These are phyloP conservation scores for Orestias chungarensis DNA, from an alignment of 2,797 vertebrate species.

Conservation along the genomic window DNA sequence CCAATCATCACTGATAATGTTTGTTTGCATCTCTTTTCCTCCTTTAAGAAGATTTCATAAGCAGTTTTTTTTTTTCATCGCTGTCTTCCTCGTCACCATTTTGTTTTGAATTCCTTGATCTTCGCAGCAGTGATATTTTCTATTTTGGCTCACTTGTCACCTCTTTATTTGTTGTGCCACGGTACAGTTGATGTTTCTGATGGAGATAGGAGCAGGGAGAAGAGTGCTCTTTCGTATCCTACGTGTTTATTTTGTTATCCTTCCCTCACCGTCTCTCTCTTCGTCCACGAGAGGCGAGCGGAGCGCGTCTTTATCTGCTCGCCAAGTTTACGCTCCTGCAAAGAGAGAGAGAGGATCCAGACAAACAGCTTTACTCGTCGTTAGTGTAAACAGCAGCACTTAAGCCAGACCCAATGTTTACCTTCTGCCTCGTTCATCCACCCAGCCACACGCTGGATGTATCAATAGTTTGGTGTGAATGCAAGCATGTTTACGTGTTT, in stretches of 20 bases:
- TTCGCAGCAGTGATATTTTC: constrained; percentile 51
- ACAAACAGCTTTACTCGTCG: constrained; percentile 79
- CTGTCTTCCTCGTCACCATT: neutral
- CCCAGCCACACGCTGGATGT: constrained; percentile 58
- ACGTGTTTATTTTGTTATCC: constrained; percentile 77
- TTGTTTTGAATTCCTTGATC: constrained; percentile 17
- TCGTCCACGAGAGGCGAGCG: constrained; percentile 53
- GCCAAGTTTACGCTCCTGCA: constrained; percentile 83
- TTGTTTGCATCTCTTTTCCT: too few relatives aligned
- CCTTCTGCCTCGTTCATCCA: constrained; percentile 65
- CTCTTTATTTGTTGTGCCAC: constrained; percentile 78
- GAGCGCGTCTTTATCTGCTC: constrained; percentile 76
- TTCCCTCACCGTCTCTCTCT: constrained; percentile 65
- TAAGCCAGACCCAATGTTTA: constrained; percentile 84
- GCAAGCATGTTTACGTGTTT: constrained; percentile 36
- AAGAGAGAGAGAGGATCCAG: constrained; percentile 71
- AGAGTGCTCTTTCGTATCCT: constrained; percentile 57
- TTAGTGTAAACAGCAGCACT: constrained; percentile 81
- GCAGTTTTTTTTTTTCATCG: constrained; percentile 32
- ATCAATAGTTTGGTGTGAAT: constrained; percentile 58
- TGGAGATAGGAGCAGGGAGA: constrained; percentile 65
- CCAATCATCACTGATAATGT: too few relatives aligned
- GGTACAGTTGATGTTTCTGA: constrained; percentile 78
- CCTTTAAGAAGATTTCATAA: too few relatives aligned
- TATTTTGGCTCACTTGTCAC: constrained; percentile 72